These are phyloP conservation scores for Enoplosus armatus DNA, from an alignment of 2,797 vertebrate species.

Conservation along the genomic window DNA sequence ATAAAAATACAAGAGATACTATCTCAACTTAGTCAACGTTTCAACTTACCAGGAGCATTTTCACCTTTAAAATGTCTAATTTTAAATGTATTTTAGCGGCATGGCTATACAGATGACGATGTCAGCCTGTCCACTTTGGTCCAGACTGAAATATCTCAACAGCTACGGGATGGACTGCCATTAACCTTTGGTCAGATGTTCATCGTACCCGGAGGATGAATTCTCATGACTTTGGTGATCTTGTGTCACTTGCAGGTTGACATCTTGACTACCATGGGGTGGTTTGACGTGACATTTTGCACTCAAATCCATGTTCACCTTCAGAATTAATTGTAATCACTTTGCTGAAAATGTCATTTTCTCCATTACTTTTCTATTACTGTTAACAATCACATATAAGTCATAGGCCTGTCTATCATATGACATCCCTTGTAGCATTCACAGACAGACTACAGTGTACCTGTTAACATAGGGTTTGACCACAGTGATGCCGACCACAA, in stretches of 20 bases:
- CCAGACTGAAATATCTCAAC: not conserved
- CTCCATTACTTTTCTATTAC: not conserved
- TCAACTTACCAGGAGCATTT: not conserved
- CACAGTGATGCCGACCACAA: conserved; percentile 85
- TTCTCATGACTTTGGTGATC: not conserved
- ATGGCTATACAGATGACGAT: too few relatives aligned
- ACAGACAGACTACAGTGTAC: conserved; percentile 64
- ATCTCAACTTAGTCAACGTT: not conserved
- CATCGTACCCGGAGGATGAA: not conserved
- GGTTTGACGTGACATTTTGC: not conserved
- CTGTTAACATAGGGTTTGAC: conserved; percentile 87
- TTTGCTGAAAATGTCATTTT: not conserved
- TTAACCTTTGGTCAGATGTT: not conserved
- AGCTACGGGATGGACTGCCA: not conserved
- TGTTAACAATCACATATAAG: not conserved
- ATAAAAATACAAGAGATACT: not conserved
- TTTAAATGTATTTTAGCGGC: not conserved
- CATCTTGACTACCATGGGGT: not conserved
- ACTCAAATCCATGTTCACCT: not conserved
- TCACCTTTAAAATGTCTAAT: not conserved
- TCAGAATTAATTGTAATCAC: not conserved
- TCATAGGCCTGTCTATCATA: not conserved
- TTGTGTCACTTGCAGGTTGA: not conserved
- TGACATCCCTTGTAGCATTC: too few relatives aligned
- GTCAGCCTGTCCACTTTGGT: not conserved